phyloP scores from a whole-genome alignment of 2,888 invertebrate species.

The Petrolisthes manimaculis region DNA sequence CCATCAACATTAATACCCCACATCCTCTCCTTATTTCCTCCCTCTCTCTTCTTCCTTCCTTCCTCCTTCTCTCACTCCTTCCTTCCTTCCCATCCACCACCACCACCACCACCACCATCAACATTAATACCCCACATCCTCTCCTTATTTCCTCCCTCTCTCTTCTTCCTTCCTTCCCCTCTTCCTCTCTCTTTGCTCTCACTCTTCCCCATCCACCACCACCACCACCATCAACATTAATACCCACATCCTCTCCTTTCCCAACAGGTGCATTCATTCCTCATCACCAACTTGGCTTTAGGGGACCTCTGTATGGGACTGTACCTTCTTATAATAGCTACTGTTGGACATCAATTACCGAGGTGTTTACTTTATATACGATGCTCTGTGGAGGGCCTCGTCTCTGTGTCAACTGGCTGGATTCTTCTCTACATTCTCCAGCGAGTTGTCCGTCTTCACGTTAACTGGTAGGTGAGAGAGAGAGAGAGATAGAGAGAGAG shows the following conservation, averaged over 20 bases:
- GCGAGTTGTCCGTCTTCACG: slow-evolving; percentile 70
- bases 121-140: neutral
- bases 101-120: neutral
- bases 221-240: neutral
- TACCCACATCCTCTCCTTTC: neutral
- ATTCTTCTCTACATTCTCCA: slow-evolving; percentile 70
- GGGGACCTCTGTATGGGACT: slow-evolving; percentile 71
- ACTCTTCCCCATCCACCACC: neutral
- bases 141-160: neutral
- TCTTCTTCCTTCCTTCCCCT: neutral
- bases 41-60: neutral
- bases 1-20: neutral
- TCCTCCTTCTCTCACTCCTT: neutral
- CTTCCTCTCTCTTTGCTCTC: neutral
- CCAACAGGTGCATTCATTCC: slow-evolving; percentile 71
- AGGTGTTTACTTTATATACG: slow-evolving; percentile 71
- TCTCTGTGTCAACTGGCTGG: slow-evolving; percentile 70
- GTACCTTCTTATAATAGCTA: slow-evolving; percentile 70
- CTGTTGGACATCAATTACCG: slow-evolving; percentile 70
- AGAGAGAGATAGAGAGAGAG: neutral
- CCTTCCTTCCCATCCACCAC: neutral
- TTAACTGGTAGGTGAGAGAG: slow-evolving; percentile 68
- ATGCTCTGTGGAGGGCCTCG: slow-evolving; percentile 69
- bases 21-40: neutral
- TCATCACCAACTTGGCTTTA: slow-evolving; percentile 70